A percentile compares a stretch with the other conserved stretches of the same genome.
Evolutionary conservation across 2,888 invertebrate species (phyloP).

Genomic region (Drosophila percnosoma): DNA sequence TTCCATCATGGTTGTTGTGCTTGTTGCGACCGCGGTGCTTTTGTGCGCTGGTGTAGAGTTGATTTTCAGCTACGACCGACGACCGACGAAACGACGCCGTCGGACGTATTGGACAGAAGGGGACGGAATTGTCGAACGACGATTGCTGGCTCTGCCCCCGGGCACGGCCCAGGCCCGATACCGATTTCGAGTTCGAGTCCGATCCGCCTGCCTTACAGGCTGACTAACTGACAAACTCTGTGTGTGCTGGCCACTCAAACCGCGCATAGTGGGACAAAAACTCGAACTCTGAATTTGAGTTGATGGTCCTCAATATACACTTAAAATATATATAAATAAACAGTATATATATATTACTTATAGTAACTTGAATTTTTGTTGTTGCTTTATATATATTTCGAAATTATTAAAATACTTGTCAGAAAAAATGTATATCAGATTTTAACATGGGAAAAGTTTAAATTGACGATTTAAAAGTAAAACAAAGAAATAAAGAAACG

Average conservation of each 20-base stretch:
- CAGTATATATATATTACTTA: not conserved
- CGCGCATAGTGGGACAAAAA: constrained; percentile 38
- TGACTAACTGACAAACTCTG: constrained; percentile 76
- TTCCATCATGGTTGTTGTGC: constrained; percentile 48
- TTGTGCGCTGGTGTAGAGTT: constrained; percentile 66
- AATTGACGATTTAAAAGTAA: not conserved
- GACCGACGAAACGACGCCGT: constrained; percentile 23
- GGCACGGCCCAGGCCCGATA: constrained; percentile 26
- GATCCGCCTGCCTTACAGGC: constrained; percentile 46
- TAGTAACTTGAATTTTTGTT: not conserved
- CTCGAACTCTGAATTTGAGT: not conserved
- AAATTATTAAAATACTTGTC: not conserved
- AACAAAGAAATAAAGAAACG: not conserved
- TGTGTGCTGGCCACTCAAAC: constrained; percentile 51
- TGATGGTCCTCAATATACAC: not conserved
- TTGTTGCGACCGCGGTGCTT: constrained; percentile 63
- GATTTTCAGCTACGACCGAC: constrained; percentile 58
- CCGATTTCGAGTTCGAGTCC: constrained; percentile 20
- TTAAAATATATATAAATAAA: not conserved
- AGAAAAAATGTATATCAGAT: not conserved
- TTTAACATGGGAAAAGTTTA: not conserved
- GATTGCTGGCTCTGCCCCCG: constrained; percentile 51
- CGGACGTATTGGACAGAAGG: constrained; percentile 69
- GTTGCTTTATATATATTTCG: too few species aligned
- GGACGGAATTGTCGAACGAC: constrained; percentile 39